Percentiles rank a stretch among this genome's conserved stretches.
Conservation (phyloP, 2,113 vertebrate genomes). For the Lepisosteus osseus region DNA sequence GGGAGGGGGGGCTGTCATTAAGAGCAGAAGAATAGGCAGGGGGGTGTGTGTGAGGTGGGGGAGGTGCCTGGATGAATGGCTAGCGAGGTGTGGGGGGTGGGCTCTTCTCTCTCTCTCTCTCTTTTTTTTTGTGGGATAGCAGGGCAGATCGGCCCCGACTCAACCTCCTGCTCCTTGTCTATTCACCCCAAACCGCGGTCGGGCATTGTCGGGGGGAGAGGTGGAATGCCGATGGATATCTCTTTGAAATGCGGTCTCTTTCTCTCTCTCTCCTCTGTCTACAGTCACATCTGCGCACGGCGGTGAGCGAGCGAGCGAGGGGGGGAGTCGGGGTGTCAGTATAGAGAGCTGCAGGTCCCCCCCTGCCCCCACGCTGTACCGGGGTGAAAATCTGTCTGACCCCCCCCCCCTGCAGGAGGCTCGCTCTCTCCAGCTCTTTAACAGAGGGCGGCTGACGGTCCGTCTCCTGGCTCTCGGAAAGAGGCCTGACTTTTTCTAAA, state of each 20-base stretch:
- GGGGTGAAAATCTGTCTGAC: too few relatives aligned
- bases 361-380: too few relatives aligned
- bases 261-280: background rate
- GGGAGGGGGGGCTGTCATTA: constrained; percentile 20
- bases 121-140: background rate
- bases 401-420: too few relatives aligned
- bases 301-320: too few relatives aligned
- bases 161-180: constrained; percentile 19
- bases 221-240: background rate
- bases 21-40: constrained; percentile 15
- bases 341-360: too few relatives aligned
- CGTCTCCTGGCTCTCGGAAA: too few relatives aligned
- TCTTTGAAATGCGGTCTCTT: background rate
- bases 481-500: too few relatives aligned
- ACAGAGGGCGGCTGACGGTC: too few relatives aligned
- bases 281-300: background rate
- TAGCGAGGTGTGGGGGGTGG: constrained; percentile 24
- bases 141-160: constrained; percentile 36
- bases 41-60: background rate
- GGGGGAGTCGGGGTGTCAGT: too few relatives aligned
- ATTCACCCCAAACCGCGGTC: background rate
- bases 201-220: background rate
- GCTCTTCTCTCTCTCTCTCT: background rate
- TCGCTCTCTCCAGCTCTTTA: too few relatives aligned
- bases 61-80: constrained; percentile 4